Percentiles rank a stretch among this genome's conserved stretches.
These are phyloP conservation scores for Cnemophilus loriae DNA, from an alignment of 2,113 vertebrate species.

Conservation along the genomic window DNA sequence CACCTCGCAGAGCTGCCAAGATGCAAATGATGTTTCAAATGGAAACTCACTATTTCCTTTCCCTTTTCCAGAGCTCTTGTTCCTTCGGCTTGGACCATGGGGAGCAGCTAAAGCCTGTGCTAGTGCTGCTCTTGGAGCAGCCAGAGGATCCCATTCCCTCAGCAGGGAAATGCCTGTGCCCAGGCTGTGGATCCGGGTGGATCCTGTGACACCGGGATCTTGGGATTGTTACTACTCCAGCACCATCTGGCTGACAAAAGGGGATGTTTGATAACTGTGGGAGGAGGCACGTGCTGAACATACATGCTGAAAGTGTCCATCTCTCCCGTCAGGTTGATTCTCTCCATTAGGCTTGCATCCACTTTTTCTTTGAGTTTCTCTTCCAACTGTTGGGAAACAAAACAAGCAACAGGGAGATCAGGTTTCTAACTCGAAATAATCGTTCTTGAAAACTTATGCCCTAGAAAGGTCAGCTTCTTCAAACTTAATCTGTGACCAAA, in stretches of 20 bases:
- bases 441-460: neutral
- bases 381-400: conserved; percentile 81
- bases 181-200: neutral
- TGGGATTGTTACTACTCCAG: neutral
- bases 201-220: neutral
- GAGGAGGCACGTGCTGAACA: neutral
- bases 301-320: conserved; percentile 99
- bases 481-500: neutral
- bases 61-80: conserved; percentile 31
- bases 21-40: conserved; percentile 49
- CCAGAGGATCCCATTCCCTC: neutral
- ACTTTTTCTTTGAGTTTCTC: conserved; percentile 99
- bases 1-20: conserved; percentile 46
- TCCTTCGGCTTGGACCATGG: neutral
- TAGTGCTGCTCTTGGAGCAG: neutral
- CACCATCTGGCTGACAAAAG: conserved; percentile 41
- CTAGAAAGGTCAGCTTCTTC: neutral
- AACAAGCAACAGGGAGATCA: neutral
- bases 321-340: conserved; percentile 93
- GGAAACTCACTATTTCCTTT: conserved; percentile 46
- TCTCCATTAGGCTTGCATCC: conserved; percentile 84
- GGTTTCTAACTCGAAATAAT: neutral
- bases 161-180: neutral
- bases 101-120: neutral
- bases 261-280: neutral